Evolutionary conservation across 2,797 vertebrate genomes (phyloP), one percentile per base, ranked within the genome.

Genomic region (Chromobotia macracanthus): DNA sequence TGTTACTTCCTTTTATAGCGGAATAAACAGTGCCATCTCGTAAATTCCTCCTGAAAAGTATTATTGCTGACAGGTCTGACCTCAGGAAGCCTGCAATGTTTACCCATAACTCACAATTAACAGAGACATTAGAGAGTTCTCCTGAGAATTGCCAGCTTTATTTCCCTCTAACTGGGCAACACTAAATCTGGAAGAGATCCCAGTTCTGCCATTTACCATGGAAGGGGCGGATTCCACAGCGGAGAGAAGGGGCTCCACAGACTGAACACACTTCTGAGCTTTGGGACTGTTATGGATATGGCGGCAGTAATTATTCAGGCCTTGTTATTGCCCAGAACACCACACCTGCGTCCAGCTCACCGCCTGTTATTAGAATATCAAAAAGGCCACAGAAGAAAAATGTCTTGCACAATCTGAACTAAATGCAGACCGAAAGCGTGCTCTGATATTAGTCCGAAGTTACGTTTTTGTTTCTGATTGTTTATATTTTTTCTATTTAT

Each of bases 41-140:
- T 95, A 95, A 96, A 97, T 97, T 95, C 92, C 91, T 95, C 94
- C 95, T 96, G 95, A 98, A 96, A 95, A 96, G 94, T 96, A 95
- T 97, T 96, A 96, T 95, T 95, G 94, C 95, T 97, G 97, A 98
- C 97, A 96, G 95, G 92, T 94, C 86, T 98, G 97, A 99, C 96
- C 97, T 95, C 94, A 92, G 94, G 90, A 91, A 94, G 94, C 95
- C 93, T 94, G 92, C 95, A 94, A 91, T 98, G 96, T 99, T 98
- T 97, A 96, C 95, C 95, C 96, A 98, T 98, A 99, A 99, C 97
- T 99, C 97, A 98, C 97, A 98, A 99, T 99, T 99, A 99, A 96
- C 95, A 95, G 95, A 96, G 97, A 97, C 97, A 98, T 98, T 98
- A 98, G 95, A 96, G 95, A 89, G 90, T 96, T 95, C 97, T 93